A percentile compares a stretch with the other conserved stretches of the same genome.
phyloP scores from a whole-genome alignment of 2,888 invertebrate species.

The Zaprionus lineosus region DNA sequence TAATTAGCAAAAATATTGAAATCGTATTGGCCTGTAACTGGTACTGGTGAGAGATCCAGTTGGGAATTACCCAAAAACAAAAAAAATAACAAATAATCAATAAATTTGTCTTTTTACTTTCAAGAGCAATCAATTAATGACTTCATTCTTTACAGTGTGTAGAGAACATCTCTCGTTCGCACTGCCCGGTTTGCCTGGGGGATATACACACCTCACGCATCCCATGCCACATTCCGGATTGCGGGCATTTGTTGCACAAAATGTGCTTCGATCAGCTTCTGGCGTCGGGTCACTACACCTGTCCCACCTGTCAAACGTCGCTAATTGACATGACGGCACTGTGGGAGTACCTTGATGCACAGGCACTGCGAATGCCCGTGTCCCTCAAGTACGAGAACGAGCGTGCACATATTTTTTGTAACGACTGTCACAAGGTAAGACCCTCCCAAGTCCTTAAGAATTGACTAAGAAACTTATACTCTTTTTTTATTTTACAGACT shows the following conservation, averaged over 20 bases:
- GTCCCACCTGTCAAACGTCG: slow-evolving; percentile 94
- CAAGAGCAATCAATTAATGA: too few relatives aligned
- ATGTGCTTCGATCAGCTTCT: slow-evolving; percentile 91
- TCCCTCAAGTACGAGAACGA: slow-evolving; percentile 91
- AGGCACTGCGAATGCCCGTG: slow-evolving; percentile 92
- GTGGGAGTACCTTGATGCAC: slow-evolving; percentile 89
- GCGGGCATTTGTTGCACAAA: slow-evolving; percentile 93
- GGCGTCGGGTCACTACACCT: slow-evolving; percentile 91
- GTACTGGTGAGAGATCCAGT: slow-evolving; percentile 7
- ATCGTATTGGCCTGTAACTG: slow-evolving; percentile 31
- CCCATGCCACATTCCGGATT: slow-evolving; percentile 94
- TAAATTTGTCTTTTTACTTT: too few relatives aligned
- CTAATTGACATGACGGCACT: slow-evolving; percentile 93
- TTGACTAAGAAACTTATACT: too few relatives aligned
- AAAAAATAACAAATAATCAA: slow-evolving; percentile 16
- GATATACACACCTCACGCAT: slow-evolving; percentile 95
- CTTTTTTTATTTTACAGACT: slow-evolving; percentile 84
- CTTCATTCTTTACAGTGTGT: slow-evolving; percentile 87
- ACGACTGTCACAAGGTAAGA: slow-evolving; percentile 94
- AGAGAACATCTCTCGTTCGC: slow-evolving; percentile 93
- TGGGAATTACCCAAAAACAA: neutral
- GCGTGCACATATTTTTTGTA: slow-evolving; percentile 92
- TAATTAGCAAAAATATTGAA: slow-evolving; percentile 17
- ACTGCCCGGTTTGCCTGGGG: slow-evolving; percentile 95
- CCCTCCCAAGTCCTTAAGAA: too few relatives aligned